These are phyloP conservation scores for Nomada ferruginata DNA, from an alignment of 2,888 invertebrate species.

Conservation along the genomic window DNA sequence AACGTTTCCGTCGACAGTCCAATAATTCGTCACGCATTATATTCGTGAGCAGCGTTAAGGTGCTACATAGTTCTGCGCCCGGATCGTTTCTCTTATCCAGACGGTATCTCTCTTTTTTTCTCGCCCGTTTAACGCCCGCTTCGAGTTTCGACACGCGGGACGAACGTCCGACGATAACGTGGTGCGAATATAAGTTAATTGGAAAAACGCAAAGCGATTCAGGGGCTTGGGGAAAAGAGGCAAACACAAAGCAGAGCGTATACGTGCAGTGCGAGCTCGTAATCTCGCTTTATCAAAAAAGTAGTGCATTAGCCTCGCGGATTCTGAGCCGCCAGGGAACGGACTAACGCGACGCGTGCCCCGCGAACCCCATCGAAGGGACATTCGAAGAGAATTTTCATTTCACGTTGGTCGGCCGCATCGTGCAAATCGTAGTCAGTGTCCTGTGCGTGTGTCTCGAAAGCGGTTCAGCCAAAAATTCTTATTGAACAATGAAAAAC, in stretches of 20 bases:
- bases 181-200: conserved; percentile 67
- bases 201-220: conserved; percentile 69
- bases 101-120: conserved; percentile 28
- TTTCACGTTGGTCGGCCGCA: background rate
- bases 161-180: conserved; percentile 50
- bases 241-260: conserved; percentile 52
- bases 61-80: background rate
- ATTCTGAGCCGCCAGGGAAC: conserved; percentile 76
- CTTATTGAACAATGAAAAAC: background rate
- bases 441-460: background rate
- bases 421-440: background rate
- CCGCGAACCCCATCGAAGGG: conserved; percentile 21
- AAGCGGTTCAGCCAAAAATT: background rate
- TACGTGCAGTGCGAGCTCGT: conserved; percentile 38
- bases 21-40: conserved; percentile 34
- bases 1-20: conserved; percentile 48
- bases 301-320: conserved; percentile 73
- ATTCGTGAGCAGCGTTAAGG: conserved; percentile 12
- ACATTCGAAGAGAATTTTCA: conserved; percentile 6
- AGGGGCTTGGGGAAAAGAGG: conserved; percentile 12
- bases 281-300: conserved; percentile 74
- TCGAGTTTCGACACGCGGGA: conserved; percentile 50
- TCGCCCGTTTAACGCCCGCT: conserved; percentile 24
- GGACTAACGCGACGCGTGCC: conserved; percentile 50
- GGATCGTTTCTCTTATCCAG: conserved; percentile 9